phyloP scores from a whole-genome alignment of 2,797 vertebrate genomes.

The Crax fasciolata region DNA sequence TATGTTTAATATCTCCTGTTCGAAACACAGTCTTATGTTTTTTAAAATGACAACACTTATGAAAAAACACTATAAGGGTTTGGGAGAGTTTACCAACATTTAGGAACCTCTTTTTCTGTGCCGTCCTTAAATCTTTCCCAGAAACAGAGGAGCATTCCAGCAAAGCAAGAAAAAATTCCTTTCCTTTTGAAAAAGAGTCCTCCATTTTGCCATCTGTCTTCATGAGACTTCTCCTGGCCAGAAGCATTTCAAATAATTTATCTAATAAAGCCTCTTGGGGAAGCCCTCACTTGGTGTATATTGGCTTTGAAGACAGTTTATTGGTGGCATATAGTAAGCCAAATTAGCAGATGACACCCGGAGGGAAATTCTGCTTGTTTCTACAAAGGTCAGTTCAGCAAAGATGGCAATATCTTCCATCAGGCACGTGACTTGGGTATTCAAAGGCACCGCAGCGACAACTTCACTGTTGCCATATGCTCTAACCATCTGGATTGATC shows the following conservation, averaged over 20 bases:
- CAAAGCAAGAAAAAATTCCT: neutral
- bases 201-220: slow-evolving; percentile 57
- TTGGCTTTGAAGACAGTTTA: slow-evolving; percentile 15
- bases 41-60: neutral
- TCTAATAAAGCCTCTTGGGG: slow-evolving; percentile 42
- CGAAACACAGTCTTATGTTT: neutral
- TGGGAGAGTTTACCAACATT: neutral
- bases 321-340: neutral
- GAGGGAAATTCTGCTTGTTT: slow-evolving; percentile 27
- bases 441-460: neutral
- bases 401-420: neutral
- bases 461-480: slow-evolving; percentile 44
- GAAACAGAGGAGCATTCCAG: neutral
- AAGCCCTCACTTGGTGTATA: neutral
- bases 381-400: slow-evolving; percentile 55
- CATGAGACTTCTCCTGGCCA: neutral
- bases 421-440: neutral
- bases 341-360: slow-evolving; percentile 38
- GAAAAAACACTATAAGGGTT: neutral
- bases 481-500: slow-evolving; percentile 41
- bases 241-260: slow-evolving; percentile 36
- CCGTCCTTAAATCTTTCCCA: neutral
- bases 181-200: neutral
- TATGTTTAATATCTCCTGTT: neutral
- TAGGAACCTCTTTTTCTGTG: neutral